Evolutionary conservation across 2,888 invertebrate genomes (phyloP).

Genomic region (Cremastinae sp.): DNA sequence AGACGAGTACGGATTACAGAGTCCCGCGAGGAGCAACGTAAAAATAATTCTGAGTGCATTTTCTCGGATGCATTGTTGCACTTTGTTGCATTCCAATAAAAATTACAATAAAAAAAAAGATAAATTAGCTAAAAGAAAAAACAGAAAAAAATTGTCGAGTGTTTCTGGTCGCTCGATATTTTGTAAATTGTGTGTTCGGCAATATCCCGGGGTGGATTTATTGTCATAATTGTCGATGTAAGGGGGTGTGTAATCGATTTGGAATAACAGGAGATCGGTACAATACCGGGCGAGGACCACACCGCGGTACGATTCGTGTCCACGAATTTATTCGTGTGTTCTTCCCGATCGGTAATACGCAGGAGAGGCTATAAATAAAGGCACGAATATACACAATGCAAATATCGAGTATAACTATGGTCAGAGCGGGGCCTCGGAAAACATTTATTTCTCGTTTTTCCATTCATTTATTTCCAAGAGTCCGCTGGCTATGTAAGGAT

Average conservation of each 20-base stretch:
- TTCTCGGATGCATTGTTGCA: constrained; percentile 23
- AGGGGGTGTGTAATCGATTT: not conserved
- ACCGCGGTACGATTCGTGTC: constrained; percentile 40
- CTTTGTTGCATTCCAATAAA: constrained; percentile 14
- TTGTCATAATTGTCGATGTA: too few relatives aligned
- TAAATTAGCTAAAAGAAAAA: not conserved
- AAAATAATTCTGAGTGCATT: constrained; percentile 1
- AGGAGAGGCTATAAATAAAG: constrained; percentile 41
- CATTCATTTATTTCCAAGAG: too few relatives aligned
- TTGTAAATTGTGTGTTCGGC: too few relatives aligned
- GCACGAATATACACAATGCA: constrained; percentile 8
- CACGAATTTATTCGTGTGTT: constrained; percentile 56
- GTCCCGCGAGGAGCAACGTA: constrained; percentile 31
- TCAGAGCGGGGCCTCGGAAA: too few relatives aligned
- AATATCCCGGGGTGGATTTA: too few relatives aligned
- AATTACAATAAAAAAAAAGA: too few relatives aligned
- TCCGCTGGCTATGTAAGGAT: too few relatives aligned
- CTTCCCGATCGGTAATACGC: constrained; percentile 50
- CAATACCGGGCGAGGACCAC: constrained; percentile 51
- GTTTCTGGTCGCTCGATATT: too few relatives aligned
- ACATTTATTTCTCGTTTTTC: too few relatives aligned
- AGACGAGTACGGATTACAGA: constrained; percentile 50
- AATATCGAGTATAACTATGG: too few relatives aligned
- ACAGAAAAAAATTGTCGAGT: too few relatives aligned
- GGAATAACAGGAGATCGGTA: not conserved